A percentile compares a stretch with the other conserved stretches of the same genome.
phyloP scores from a whole-genome alignment of 2,888 invertebrate species.

The Magallana nippona region DNA sequence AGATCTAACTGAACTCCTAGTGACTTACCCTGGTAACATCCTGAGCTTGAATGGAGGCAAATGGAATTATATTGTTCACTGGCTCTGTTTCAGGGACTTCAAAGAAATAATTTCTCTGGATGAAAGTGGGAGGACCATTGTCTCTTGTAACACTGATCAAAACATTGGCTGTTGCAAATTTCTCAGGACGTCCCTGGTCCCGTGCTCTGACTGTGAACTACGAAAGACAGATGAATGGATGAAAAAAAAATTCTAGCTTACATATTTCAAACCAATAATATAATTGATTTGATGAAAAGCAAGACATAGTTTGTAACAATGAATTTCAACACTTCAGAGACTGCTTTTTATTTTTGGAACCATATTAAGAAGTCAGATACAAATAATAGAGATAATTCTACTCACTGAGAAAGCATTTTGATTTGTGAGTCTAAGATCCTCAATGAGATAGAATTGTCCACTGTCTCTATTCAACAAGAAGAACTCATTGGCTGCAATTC shows the following conservation, averaged over 20 bases:
- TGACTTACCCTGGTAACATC: conserved; percentile 37
- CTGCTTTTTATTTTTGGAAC: too few relatives aligned
- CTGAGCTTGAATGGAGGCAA: conserved; percentile 24
- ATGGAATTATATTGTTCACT: conserved; percentile 52
- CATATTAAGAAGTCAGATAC: too few relatives aligned
- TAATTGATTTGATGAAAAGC: too few relatives aligned
- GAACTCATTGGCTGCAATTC: conserved; percentile 47
- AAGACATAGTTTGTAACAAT: too few relatives aligned
- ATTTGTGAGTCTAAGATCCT: conserved; percentile 47
- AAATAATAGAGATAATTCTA: too few relatives aligned
- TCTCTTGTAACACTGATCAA: conserved; percentile 57
- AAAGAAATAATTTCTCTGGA: conserved; percentile 46
- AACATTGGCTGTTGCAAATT: conserved; percentile 45
- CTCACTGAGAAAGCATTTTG: conserved; percentile 57
- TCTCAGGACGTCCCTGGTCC: conserved; percentile 63
- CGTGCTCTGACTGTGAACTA: conserved; percentile 67
- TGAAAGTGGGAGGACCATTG: conserved; percentile 49
- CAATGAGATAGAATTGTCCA: conserved; percentile 51
- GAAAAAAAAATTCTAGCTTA: not conserved
- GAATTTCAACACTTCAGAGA: too few relatives aligned
- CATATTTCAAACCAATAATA: not conserved
- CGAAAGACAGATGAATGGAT: conserved; percentile 11
- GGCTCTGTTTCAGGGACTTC: conserved; percentile 63
- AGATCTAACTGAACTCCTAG: too few relatives aligned
- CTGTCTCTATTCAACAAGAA: conserved; percentile 54